phyloP scores from a whole-genome alignment of 2,797 vertebrate species.

The Nothura maculosa region DNA sequence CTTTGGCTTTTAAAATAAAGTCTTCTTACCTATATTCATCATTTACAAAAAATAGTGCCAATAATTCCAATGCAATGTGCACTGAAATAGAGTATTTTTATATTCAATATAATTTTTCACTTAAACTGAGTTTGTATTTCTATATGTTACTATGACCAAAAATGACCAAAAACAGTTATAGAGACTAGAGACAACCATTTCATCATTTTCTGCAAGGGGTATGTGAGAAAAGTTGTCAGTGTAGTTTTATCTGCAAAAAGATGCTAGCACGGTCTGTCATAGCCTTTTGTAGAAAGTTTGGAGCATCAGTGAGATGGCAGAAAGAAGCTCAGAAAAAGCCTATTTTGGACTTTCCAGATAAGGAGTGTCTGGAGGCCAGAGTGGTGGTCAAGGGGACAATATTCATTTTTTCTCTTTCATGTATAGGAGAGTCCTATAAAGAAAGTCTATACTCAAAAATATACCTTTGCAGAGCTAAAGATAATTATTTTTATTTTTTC shows the following conservation, averaged over 20 bases:
- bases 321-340: background rate
- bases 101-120: background rate
- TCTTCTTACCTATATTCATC: background rate
- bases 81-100: background rate
- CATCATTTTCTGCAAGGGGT: background rate
- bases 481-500: background rate
- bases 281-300: background rate
- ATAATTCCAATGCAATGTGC: background rate
- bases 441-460: background rate
- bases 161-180: background rate
- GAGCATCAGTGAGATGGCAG: background rate
- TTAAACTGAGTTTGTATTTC: background rate
- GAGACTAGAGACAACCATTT: background rate
- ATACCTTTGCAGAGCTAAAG: background rate
- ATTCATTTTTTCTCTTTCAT: background rate
- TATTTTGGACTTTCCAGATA: background rate
- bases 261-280: background rate
- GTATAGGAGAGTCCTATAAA: background rate
- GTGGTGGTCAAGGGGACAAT: background rate
- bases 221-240: background rate
- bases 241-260: background rate
- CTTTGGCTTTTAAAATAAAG: background rate
- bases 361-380: background rate
- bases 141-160: background rate
- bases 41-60: background rate